Base-by-base conservation (phyloP, 2,888 invertebrate genomes). In the Sinelater perroti region DNA sequence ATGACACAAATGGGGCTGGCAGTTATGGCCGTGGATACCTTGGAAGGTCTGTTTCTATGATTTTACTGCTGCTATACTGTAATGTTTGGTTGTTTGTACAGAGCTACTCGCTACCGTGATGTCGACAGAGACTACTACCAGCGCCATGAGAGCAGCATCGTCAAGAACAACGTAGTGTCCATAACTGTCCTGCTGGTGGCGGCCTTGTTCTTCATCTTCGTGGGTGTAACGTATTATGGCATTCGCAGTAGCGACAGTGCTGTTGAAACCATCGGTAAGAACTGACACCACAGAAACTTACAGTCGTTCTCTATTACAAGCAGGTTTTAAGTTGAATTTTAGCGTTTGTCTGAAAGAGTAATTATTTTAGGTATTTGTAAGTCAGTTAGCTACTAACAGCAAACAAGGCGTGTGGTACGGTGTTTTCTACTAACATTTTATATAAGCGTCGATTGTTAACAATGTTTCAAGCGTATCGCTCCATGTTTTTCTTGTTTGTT, bases 201-300 rank as follows among this genome's bases (percentile, higher is more conserved):
- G 4, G 79, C 84, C 54, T 78, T 86, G 72, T 89, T 89, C 79
- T 86, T 89, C 80, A 78, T 86, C 72, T 78, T 84, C 67, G 80
- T 89, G 69, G 84, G 84, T 66, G 83, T 87, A 68, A 80, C 87
- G 78, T 89, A 89, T 75, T 80, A 87, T 76, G 87, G 87, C 67
- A 87, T 85, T 76, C 82, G 80, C 72, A 83, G 82, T 56, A 85
- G 85, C 65, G 82, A 83, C 31, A 80, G 83, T 4, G 80, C 81
- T 18, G 80, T 80, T 57, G 85, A 80, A 68, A 80, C 80, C 74
- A 80, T 80, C 71, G 84, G 78, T 78, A 86, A 77, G 76, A 67
- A 24, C 6, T 26, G 10, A 2, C 6, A 13, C 6, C 14, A 31
- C 14, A 3, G 30, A 30, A n/a, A 5, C n/a, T n/a, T n/a, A n/a